These are phyloP conservation scores for Apotomis turbidana DNA, from an alignment of 2,888 invertebrate genomes.

Conservation along the genomic window DNA sequence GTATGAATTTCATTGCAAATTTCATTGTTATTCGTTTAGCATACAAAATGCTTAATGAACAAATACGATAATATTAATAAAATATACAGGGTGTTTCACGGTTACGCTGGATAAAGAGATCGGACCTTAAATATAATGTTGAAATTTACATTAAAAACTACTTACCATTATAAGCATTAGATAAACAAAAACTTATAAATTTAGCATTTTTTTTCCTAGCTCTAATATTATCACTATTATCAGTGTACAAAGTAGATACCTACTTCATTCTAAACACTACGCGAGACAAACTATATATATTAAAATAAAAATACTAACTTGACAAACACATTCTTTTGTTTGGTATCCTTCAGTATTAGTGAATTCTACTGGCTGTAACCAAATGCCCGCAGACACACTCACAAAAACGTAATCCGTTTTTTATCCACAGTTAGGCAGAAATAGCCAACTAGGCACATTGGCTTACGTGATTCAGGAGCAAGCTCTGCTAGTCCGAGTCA, in stretches of 20 bases:
- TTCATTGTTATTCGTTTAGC: neutral
- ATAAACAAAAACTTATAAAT: too few relatives aligned
- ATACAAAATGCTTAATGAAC: neutral
- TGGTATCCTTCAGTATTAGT: neutral
- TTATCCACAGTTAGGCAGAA: conserved; percentile 70
- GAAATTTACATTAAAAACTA: too few relatives aligned
- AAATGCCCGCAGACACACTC: neutral
- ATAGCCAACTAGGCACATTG: conserved; percentile 89
- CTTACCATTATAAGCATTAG: too few relatives aligned
- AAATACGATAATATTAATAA: neutral
- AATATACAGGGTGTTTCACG: neutral
- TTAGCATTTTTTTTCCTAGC: too few relatives aligned
- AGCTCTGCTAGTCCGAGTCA: conserved; percentile 93
- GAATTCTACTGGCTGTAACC: neutral
- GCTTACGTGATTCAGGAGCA: conserved; percentile 97
- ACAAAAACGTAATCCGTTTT: conserved; percentile 40
- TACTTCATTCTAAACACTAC: too few relatives aligned
- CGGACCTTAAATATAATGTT: too few relatives aligned
- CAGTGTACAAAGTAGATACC: too few relatives aligned
- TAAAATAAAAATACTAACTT: too few relatives aligned
- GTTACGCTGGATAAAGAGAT: too few relatives aligned
- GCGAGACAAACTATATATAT: too few relatives aligned
- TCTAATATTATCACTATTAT: too few relatives aligned
- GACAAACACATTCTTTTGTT: neutral
- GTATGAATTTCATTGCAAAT: neutral